Evolutionary conservation across 2,113 vertebrate species (phyloP).

Genomic region (Gallinago paraguaiae): DNA sequence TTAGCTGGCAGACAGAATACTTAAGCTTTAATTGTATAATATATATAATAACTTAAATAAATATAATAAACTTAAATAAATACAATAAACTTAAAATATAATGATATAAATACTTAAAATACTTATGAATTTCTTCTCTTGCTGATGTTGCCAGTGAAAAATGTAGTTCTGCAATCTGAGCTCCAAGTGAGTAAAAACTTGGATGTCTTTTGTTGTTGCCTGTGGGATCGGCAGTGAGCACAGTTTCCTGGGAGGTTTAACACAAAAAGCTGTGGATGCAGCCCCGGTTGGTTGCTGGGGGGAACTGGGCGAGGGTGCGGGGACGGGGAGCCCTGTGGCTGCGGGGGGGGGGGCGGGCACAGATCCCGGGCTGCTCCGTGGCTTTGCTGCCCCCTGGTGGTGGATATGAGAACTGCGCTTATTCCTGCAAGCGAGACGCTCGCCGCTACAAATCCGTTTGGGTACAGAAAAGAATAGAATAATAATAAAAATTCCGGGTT

Average conservation of each 20-base stretch:
- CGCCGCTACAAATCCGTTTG: neutral
- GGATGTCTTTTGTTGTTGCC: neutral
- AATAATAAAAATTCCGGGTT: neutral
- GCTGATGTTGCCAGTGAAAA: neutral
- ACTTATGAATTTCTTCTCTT: neutral
- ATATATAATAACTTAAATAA: no score
- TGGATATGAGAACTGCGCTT: neutral
- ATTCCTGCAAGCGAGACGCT: neutral
- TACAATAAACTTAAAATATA: no score
- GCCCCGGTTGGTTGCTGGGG: neutral
- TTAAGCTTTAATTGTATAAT: neutral
- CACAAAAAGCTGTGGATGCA: neutral
- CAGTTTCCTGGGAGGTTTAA: neutral
- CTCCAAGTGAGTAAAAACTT: neutral
- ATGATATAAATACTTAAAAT: neutral
- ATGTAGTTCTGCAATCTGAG: neutral
- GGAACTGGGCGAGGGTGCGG: no score
- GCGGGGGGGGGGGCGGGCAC: neutral
- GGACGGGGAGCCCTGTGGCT: neutral
- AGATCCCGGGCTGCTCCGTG: neutral
- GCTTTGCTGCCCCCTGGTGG: slow-evolving; percentile 71
- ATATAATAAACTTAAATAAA: no score
- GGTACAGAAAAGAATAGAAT: neutral
- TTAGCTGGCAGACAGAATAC: neutral
- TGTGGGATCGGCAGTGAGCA: neutral